Conservation (phyloP, 1,140 invertebrate species). For the Agraylea sexmaculata region DNA sequence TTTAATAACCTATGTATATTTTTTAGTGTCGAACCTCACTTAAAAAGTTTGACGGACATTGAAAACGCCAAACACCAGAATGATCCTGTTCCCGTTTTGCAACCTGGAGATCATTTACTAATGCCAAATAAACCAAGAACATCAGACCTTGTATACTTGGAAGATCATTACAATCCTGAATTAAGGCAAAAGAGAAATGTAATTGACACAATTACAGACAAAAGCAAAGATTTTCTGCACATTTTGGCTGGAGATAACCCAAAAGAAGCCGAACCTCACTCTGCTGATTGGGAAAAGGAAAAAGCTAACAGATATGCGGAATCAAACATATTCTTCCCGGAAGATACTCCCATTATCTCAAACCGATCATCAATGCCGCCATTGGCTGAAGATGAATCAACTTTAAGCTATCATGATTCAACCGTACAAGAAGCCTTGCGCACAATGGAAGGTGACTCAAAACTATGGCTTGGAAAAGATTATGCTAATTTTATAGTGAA, state of each 20-base stretch:
- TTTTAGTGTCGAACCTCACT: too few species aligned
- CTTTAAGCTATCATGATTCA: constrained; percentile 28
- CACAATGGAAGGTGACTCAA: constrained; percentile 49
- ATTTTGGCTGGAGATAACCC: constrained; percentile 44
- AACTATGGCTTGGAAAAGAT: constrained; percentile 97
- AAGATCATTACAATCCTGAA: constrained; percentile 21
- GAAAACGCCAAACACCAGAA: not conserved
- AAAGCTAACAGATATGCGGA: constrained; percentile 37
- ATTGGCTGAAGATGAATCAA: constrained; percentile 29
- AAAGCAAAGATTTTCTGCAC: constrained; percentile 56
- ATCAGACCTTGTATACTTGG: constrained; percentile 29
- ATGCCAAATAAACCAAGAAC: constrained; percentile 35
- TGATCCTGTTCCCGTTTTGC: constrained; percentile 31
- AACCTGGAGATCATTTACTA: constrained; percentile 42
- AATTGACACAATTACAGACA: constrained; percentile 51
- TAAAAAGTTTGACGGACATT: constrained; percentile 27
- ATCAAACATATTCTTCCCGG: constrained; percentile 23
- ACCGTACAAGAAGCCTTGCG: constrained; percentile 32
- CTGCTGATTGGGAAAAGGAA: constrained; percentile 38
- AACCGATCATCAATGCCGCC: constrained; percentile 28
- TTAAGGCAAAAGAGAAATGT: constrained; percentile 51
- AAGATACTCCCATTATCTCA: constrained; percentile 11
- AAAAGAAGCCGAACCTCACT: constrained; percentile 39
- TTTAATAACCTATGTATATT: too few species aligned
- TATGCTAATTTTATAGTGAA: constrained; percentile 98